A percentile compares a stretch with the other conserved stretches of the same genome.
Evolutionary conservation across 2,113 vertebrate species (phyloP).

Genomic region (Daphoenositta chrysoptera): DNA sequence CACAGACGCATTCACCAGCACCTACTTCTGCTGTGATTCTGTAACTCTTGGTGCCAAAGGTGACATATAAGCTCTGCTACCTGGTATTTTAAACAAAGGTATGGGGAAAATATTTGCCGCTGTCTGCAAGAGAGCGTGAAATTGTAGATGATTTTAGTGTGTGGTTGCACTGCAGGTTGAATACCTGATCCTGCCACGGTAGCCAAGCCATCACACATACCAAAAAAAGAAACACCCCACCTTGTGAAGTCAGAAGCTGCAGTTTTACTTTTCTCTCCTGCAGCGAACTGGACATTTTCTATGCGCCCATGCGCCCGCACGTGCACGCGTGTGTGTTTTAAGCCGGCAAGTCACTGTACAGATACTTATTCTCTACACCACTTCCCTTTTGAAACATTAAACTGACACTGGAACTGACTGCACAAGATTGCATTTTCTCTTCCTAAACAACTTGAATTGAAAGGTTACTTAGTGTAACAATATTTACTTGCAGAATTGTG

Average conservation of each 20-base stretch:
- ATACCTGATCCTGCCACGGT: neutral
- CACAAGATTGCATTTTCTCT: constrained; percentile 88
- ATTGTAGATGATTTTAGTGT: neutral
- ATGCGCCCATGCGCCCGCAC: rapidly evolving
- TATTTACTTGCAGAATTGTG: constrained; percentile 90
- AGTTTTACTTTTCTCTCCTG: constrained; percentile 1
- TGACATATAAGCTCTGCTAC: constrained; percentile 16
- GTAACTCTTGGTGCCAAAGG: neutral
- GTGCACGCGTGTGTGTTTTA: neutral
- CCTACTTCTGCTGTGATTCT: constrained; percentile 8
- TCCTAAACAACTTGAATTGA: constrained; percentile 88
- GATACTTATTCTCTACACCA: constrained; percentile 87
- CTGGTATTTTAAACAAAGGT: constrained; percentile 49
- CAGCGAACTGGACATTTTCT: neutral
- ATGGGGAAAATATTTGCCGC: neutral
- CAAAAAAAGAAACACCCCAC: neutral
- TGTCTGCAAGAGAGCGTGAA: neutral
- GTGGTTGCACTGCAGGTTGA: neutral
- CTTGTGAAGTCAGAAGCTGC: neutral
- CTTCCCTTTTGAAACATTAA: constrained; percentile 85
- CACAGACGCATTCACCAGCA: neutral
- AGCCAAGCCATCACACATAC: neutral
- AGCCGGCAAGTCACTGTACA: constrained; percentile 63
- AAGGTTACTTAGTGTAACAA: constrained; percentile 89
- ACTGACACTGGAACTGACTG: constrained; percentile 85